Percentiles rank a stretch among this genome's conserved stretches.
These are phyloP conservation scores for Pseudobourletiella spinata DNA, from an alignment of 1,140 invertebrate species.

Conservation along the genomic window DNA sequence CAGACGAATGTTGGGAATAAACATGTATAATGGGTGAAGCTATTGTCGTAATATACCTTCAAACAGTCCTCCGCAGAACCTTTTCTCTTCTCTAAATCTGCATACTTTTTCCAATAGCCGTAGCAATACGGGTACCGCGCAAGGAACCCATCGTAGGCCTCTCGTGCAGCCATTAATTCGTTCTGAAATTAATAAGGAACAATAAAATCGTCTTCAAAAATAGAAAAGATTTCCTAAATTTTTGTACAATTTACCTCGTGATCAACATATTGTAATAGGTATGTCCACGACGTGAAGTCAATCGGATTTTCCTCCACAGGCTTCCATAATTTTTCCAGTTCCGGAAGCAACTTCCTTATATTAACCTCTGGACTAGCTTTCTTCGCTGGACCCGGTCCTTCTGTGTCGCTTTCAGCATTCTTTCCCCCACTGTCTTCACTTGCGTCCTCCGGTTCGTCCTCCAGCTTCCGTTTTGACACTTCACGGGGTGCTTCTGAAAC, in stretches of 20 bases:
- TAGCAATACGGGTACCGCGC: slow-evolving; percentile 95
- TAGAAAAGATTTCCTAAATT: no score
- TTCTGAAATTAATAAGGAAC: slow-evolving; percentile 53
- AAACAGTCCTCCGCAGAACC: slow-evolving; percentile 80
- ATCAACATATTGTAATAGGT: slow-evolving; percentile 90
- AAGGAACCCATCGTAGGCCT: slow-evolving; percentile 90
- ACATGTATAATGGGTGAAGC: no score
- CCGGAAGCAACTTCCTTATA: slow-evolving; percentile 54
- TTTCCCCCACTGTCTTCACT: no score
- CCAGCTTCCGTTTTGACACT: not conserved
- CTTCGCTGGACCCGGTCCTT: slow-evolving; percentile 15
- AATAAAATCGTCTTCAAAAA: no score
- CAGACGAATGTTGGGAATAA: no score
- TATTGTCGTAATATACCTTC: slow-evolving; percentile 69
- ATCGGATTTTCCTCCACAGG: slow-evolving; percentile 85
- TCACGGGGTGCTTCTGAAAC: not conserved
- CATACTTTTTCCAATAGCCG: slow-evolving; percentile 98
- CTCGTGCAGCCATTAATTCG: slow-evolving; percentile 78
- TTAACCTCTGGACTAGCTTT: slow-evolving; percentile 43
- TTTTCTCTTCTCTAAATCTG: slow-evolving; percentile 91
- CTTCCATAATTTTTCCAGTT: slow-evolving; percentile 90
- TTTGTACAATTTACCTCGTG: slow-evolving; percentile 64
- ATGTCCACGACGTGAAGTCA: slow-evolving; percentile 96
- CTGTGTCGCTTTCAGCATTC: not conserved
- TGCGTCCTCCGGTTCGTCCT: not conserved